Base-by-base conservation (phyloP, 2,888 invertebrate species). In the Tricholauxania praeusta region DNA sequence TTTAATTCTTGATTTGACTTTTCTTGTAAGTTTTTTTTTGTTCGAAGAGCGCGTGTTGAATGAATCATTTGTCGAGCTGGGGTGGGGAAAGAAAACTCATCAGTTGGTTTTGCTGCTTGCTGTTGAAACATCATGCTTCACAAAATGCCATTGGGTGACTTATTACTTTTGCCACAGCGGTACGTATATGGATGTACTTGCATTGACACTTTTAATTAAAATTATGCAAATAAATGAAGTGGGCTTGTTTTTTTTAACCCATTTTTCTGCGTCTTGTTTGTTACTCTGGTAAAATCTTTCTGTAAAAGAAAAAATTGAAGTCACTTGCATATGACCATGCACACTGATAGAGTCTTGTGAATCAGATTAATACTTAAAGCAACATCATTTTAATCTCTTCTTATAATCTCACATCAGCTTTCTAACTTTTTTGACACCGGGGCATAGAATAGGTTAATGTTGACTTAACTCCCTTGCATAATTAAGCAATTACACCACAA, bases 221-320 rank as follows among this genome's bases (percentile, higher is more conserved):
- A 82, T 83, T 82, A 82, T 82, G 82, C 79, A 82, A 83, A 82
- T 83, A 82, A 79, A 82, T 39, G 39, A 39, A 10, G 10, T 39
- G 39, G 8, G 39, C 39, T 39, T 0, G 7, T 0, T 7, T 5
- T 3, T 8, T 10, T 39, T 39, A 39, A 39, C 39, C 39, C 39
- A 39, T 39, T 39, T 6, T 3, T 3, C 28, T 8, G 39, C 39
- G 1, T 39, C 8, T 39, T 22, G 3, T 28, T 28, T 28, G 2
- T 28, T 28, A 0, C 3, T 28, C 28, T n/a, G n/a, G n/a, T n/a
- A n/a, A n/a, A n/a, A n/a, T n/a, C n/a, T n/a, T n/a, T n/a, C n/a
- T n/a, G n/a, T n/a, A n/a, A n/a, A n/a, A n/a, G n/a, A n/a, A n/a
- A n/a, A n/a, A n/a, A n/a, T n/a, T n/a, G n/a, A n/a, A n/a, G n/a